Evolutionary conservation across 2,888 invertebrate genomes (phyloP), one percentile per base, ranked within the genome.

Genomic region (Autographa gamma): DNA sequence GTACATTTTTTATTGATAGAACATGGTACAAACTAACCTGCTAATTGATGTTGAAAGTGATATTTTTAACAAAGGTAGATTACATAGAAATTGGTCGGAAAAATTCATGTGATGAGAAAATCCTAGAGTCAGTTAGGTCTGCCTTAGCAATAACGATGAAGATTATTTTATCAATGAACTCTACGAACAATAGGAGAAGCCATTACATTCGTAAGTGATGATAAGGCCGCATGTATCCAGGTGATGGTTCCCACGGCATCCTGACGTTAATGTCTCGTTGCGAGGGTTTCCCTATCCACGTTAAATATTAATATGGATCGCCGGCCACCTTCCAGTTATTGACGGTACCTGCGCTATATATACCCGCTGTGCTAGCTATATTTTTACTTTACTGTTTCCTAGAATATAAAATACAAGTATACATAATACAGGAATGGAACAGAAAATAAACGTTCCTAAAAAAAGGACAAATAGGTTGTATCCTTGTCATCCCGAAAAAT

Each of bases 271-370:
- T 84, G 85, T 84, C 86, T 88, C 86, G 86, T 86, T 75, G 86
- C 75, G 80, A 88, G 89, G 90, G 89, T 84, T 88, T 88, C 87
- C 88, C 87, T 86, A 81, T 81, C 84, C 82, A 79, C 82, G 81
- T 93, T 90, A 90, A 93, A 91, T 93, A 93, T 93, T 92, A 89
- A 93, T 88, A 86, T 81, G 83, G 80, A 80, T 81, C 76, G 82
- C 84, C 83, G 62, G 62, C 75, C 74, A 70, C 76, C 82, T 73
- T 79, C 78, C 65, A 76, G 80, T 75, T 82, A 80, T 84, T 73
- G 78, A 78, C 75, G 74, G 67, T 77, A 73, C 73, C 77, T 60
- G 67, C 76, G 76, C 67, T 61, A 75, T 78, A 72, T 66, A 74
- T 70, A 48, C 60, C 56, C 60, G 60, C 56, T 66, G 72, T 71